Conservation (phyloP, 1,140 invertebrate species). For the Oedothorax gibbosus region DNA sequence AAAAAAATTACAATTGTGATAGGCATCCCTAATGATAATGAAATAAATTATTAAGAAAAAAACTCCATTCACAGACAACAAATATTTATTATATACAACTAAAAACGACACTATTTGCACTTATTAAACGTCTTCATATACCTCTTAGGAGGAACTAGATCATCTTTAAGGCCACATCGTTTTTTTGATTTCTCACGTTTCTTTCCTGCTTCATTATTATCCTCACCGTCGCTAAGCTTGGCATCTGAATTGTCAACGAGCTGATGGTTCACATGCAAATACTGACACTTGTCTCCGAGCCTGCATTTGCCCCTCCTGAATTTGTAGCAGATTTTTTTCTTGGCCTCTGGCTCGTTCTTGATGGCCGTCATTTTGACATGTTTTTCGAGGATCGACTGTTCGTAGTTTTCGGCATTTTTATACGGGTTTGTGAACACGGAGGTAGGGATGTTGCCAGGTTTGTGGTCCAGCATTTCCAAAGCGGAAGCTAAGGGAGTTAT, state of each 20-base stretch:
- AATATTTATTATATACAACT: too few species aligned
- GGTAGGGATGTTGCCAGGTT: constrained; percentile 56
- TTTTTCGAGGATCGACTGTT: constrained; percentile 87
- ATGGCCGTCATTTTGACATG: constrained; percentile 90
- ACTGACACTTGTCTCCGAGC: constrained; percentile 92
- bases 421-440: constrained; percentile 92
- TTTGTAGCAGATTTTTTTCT: constrained; percentile 92
- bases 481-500: constrained; percentile 25
- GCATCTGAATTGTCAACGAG: neutral
- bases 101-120: neutral
- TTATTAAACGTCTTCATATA: constrained; percentile 49
- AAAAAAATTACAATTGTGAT: too few species aligned
- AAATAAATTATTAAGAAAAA: too few species aligned
- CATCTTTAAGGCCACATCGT: constrained; percentile 50
- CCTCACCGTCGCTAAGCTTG: constrained; percentile 10
- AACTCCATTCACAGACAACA: too few species aligned
- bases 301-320: constrained; percentile 89
- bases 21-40: too few species aligned
- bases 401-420: constrained; percentile 86
- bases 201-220: neutral
- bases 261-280: constrained; percentile 79
- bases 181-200: constrained; percentile 14
- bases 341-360: constrained; percentile 75
- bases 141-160: constrained; percentile 48
- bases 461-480: constrained; percentile 31